A percentile compares a stretch with the other conserved stretches of the same genome.
These are phyloP conservation scores for Menidia beryllina DNA, from an alignment of 2,113 vertebrate species.

Conservation along the genomic window DNA sequence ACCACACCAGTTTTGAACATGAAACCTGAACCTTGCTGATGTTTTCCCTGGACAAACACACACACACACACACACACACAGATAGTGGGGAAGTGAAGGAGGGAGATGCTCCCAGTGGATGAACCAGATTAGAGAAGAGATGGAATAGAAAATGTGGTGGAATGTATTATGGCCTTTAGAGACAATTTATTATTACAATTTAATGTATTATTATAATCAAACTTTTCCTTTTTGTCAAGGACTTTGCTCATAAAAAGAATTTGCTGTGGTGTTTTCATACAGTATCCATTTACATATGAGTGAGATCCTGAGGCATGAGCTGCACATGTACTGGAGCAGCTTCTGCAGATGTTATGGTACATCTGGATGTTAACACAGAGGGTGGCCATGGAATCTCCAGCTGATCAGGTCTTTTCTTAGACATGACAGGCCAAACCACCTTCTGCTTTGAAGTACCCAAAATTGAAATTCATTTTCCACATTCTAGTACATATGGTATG, in stretches of 20 bases:
- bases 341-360: not conserved
- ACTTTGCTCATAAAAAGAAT: too few species aligned
- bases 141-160: slow-evolving; percentile 20
- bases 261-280: too few species aligned
- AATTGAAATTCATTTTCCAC: not conserved
- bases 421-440: not conserved
- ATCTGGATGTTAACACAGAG: not conserved
- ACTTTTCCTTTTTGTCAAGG: too few species aligned
- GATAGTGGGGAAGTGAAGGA: slow-evolving; percentile 1
- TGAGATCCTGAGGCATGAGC: too few species aligned
- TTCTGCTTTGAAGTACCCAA: not conserved
- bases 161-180: too few species aligned
- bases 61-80: slow-evolving; percentile 5
- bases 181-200: too few species aligned
- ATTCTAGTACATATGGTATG: not conserved
- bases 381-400: not conserved
- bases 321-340: not conserved
- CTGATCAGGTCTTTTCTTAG: not conserved
- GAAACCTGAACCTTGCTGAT: slow-evolving; percentile 4
- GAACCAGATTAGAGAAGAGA: slow-evolving; percentile 37
- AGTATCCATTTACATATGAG: too few species aligned
- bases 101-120: slow-evolving; percentile 19
- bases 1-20: slow-evolving; percentile 3
- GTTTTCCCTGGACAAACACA: slow-evolving; percentile 19
- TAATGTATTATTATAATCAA: too few species aligned